A percentile compares a stretch with the other conserved stretches of the same genome.
phyloP scores from a whole-genome alignment of 2,888 invertebrate species.

The Dermolepida albohirtum region DNA sequence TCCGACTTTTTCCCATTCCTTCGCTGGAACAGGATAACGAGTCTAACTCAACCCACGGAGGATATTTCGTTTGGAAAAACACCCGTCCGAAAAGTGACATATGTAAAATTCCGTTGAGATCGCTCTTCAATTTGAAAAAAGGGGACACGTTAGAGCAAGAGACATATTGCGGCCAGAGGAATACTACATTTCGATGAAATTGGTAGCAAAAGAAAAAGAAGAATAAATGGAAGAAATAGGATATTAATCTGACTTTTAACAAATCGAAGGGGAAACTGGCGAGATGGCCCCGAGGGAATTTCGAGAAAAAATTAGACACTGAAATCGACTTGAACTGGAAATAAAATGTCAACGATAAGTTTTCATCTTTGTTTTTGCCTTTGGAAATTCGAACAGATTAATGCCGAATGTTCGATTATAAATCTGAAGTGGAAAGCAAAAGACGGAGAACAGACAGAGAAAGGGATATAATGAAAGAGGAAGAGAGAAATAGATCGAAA shows the following conservation, averaged over 20 bases:
- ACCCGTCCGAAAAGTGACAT: not conserved
- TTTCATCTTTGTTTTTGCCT: constrained; percentile 37
- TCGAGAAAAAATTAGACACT: constrained; percentile 11
- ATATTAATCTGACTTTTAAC: constrained; percentile 17
- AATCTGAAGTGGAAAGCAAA: constrained; percentile 13
- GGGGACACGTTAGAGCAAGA: not conserved
- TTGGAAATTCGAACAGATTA: constrained; percentile 22
- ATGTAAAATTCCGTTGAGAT: constrained; percentile 9
- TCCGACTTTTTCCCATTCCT: constrained; percentile 10
- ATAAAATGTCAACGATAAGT: constrained; percentile 38
- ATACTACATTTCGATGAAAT: not conserved
- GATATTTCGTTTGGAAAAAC: constrained; percentile 18
- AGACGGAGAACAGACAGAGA: not conserved
- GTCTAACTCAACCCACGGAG: not conserved
- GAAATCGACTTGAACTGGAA: constrained; percentile 28
- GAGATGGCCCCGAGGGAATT: constrained; percentile 2
- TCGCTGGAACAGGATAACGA: constrained; percentile 1
- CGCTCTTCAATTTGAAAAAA: not conserved
- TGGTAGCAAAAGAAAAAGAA: not conserved
- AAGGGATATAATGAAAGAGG: not conserved
- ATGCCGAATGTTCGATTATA: constrained; percentile 27
- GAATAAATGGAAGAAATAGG: not conserved
- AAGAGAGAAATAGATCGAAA: constrained; percentile 19
- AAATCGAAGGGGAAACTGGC: constrained; percentile 12
- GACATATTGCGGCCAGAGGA: constrained; percentile 1